These are phyloP conservation scores for Casuarius casuarius DNA, from an alignment of 2,113 vertebrate genomes.

Conservation along the genomic window DNA sequence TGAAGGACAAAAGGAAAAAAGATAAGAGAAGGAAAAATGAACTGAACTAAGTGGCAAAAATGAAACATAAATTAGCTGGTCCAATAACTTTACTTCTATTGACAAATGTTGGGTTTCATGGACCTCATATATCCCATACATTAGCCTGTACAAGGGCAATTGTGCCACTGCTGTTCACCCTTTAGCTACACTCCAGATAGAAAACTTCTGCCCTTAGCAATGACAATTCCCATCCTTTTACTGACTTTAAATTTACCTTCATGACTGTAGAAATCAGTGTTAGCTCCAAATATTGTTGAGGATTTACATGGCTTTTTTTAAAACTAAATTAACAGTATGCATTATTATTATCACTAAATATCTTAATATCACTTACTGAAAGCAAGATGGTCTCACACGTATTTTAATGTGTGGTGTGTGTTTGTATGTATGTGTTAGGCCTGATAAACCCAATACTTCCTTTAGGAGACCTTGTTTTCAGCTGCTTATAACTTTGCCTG, in stretches of 20 bases:
- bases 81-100: neutral
- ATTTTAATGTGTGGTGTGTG: accelerated
- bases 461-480: neutral
- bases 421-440: neutral
- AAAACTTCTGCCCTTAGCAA: neutral
- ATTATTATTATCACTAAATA: neutral
- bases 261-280: neutral
- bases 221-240: neutral
- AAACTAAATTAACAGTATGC: neutral
- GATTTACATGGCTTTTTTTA: neutral
- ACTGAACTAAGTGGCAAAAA: neutral
- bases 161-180: neutral
- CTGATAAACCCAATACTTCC: neutral
- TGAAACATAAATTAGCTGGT: neutral
- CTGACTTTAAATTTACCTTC: neutral
- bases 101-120: neutral
- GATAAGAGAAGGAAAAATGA: neutral
- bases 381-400: neutral
- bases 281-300: neutral
- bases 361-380: neutral
- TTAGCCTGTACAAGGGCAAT: neutral
- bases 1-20: neutral
- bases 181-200: neutral
- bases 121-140: neutral
- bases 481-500: neutral